Base-by-base conservation (phyloP, 2,888 invertebrate genomes). In the Scaptomyza caliginosa region DNA sequence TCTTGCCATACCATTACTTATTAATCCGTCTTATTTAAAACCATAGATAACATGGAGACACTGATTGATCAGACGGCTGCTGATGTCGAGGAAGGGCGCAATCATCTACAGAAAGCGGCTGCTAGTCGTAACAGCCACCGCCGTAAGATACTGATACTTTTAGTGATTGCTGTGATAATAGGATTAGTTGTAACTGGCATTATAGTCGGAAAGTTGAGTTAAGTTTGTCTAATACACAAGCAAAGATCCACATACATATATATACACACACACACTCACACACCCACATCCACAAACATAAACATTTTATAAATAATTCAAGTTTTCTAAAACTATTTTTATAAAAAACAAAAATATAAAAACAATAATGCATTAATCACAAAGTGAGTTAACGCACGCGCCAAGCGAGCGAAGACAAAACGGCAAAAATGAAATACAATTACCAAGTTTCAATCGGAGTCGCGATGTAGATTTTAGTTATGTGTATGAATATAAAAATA, bases 81-180 rank as follows among this genome's bases (percentile, higher is more conserved):
- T 2, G 93, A 95, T 79, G 96, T 97, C 4, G 96, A 96, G 89
- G 92, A 94, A n/a, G 98, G 96, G 0, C 93, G 94, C 5, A 94
- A 94, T 68, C 95, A 97, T 84, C 91, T 98, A 38, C 92, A 94
- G n/a, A 96, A 96, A 90, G 97, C 97, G 16, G 94, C 95, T 28
- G 93, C 94, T 77, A 95, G 96, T 92, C 96, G 96, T 91, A 95
- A 95, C 90, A 93, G 93, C 89, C 95, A 95, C 90, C 93, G 96
- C 57, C 94, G 94, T 89, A 96, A 95, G 92, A 93, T 96, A 91
- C 93, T 94, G 89, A 93, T 96, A 77, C 92, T 96, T 71, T 93
- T 94, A 77, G 89, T 94, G 55, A 93, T 96, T 74, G 95, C 93
- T 54, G 89, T 94, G 68, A 92, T 96, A 75, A 90, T 95, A 84